phyloP scores from a whole-genome alignment of 64 coral and sea anemone genomes.

The Pocillopora damicornis region DNA sequence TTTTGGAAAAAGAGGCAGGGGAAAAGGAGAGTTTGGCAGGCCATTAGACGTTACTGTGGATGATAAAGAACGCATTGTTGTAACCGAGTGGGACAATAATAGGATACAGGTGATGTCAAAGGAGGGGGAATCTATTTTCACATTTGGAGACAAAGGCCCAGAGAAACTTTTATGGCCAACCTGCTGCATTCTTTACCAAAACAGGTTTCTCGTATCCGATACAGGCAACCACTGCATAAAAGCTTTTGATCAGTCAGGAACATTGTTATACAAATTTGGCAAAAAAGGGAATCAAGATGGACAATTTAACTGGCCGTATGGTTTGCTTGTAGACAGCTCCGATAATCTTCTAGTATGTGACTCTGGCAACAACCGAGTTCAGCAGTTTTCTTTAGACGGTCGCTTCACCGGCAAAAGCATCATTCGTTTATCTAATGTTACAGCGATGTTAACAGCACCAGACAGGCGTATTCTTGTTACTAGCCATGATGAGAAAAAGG shows the following conservation, averaged over 20 bases:
- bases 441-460: background rate
- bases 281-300: background rate
- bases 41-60: conserved; percentile 16
- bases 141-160: background rate
- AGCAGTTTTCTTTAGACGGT: background rate
- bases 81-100: background rate
- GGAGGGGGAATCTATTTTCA: conserved; percentile 8
- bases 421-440: background rate
- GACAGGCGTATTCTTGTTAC: background rate
- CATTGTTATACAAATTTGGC: background rate
- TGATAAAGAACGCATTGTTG: conserved; percentile 35
- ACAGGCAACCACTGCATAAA: background rate
- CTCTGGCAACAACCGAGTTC: background rate
- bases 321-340: background rate
- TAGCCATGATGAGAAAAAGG: background rate
- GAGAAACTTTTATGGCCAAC: background rate
- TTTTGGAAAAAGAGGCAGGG: conserved; percentile 36
- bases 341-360: background rate
- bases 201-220: background rate
- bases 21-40: conserved; percentile 3
- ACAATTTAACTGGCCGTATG: background rate
- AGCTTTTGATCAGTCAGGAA: background rate
- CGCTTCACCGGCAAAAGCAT: background rate
- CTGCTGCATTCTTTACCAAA: background rate
- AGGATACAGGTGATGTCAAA: conserved; percentile 27